phyloP scores from a whole-genome alignment of 2,113 vertebrate species.

The Oncorhynchus tshawytscha region DNA sequence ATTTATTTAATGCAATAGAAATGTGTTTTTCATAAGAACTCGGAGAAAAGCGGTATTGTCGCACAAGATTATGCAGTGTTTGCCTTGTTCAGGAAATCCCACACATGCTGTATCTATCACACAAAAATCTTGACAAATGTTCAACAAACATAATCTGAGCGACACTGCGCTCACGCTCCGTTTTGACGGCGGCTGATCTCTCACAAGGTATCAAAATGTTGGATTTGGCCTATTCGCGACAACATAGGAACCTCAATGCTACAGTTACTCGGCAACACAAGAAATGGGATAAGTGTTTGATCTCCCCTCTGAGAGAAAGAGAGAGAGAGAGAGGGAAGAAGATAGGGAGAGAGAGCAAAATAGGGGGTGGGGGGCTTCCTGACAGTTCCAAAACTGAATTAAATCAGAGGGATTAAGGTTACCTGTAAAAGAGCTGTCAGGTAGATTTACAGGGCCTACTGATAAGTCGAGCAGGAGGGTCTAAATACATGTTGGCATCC shows the following conservation, averaged over 20 bases:
- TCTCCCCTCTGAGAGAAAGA: slow-evolving; percentile 51
- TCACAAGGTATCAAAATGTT: slow-evolving; percentile 34
- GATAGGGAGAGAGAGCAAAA: neutral
- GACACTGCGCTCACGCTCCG: neutral
- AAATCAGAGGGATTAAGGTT: slow-evolving; percentile 71
- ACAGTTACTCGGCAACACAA: neutral
- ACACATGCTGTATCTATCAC: neutral
- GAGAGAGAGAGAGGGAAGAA: neutral
- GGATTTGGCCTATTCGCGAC: slow-evolving; percentile 47
- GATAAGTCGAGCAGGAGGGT: slow-evolving; percentile 61
- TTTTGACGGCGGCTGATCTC: slow-evolving; percentile 7
- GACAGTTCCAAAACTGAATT: slow-evolving; percentile 71
- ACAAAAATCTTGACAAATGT: neutral
- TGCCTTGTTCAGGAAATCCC: neutral
- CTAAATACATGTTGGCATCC: slow-evolving; percentile 55
- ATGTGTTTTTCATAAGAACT: slow-evolving; percentile 5
- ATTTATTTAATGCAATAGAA: slow-evolving; percentile 18
- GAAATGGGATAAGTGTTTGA: slow-evolving; percentile 54
- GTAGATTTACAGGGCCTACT: slow-evolving; percentile 67
- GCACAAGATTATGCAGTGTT: neutral
- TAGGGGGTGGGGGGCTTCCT: slow-evolving; percentile 30
- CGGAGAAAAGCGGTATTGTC: neutral
- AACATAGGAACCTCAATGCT: slow-evolving; percentile 20
- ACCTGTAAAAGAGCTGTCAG: slow-evolving; percentile 78
- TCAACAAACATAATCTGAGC: neutral